Base-by-base conservation (phyloP, 2,888 invertebrate genomes). In the Timema podura region DNA sequence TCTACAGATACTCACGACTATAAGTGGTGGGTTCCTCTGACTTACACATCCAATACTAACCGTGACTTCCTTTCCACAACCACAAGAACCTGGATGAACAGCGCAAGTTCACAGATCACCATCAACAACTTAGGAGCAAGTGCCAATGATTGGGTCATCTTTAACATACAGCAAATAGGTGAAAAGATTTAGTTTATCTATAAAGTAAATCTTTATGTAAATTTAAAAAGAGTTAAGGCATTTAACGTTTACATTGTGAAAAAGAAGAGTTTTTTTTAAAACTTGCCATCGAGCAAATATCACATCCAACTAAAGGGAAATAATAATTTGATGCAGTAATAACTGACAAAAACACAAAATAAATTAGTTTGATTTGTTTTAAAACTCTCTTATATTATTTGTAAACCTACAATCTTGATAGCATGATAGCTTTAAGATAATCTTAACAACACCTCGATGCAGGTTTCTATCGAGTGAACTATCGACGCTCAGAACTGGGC, bases 381-480 rank as follows among this genome's bases (percentile, higher is more conserved):
- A 30, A 30, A 30, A 30, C 30, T 30, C 30, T 1, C 30, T 30
- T 30, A 30, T 30, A 30, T 30, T 30, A 30, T 30, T 30, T 30
- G 30, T 30, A 30, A 30, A 30, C 1, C 1, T 30, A 30, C 30
- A 30, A 30, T 30, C 2, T 30, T 30, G 30, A 30, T 30, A 30
- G 30, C 30, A 30, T 1, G 30, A 2, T 30, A 30, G 30, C 30
- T 30, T 1, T 30, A 30, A 30, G 30, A 30, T 30, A 30, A 30
- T 3, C 2, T 30, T 30, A 30, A 3, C 30, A 30, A 30, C 30
- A 30, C 65, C 46, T 68, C 44, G 69, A 81, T 82, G 66, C 73
- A 88, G 90, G 88, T 73, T 90, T 83, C 78, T 90, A 89, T 76
- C 83, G 90, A 76, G 89, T 90, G 0, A 87, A 88, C 76, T 91